phyloP scores from a whole-genome alignment of 2,888 invertebrate species.

The Drymonia ruficornis region DNA sequence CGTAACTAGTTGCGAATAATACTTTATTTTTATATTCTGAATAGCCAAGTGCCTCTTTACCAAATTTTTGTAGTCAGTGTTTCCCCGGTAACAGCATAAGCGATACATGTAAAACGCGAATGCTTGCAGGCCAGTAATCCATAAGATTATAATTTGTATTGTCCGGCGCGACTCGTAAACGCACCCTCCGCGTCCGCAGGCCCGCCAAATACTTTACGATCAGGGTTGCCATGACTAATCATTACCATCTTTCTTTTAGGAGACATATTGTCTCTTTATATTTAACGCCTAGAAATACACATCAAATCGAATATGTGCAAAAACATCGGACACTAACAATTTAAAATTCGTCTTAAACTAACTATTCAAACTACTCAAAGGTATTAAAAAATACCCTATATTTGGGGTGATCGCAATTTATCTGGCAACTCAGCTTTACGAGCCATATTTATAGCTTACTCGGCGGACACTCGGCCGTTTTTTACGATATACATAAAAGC shows the following conservation, averaged over 20 bases:
- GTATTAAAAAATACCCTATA: neutral
- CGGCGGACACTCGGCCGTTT: slow-evolving; percentile 76
- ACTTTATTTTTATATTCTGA: no score
- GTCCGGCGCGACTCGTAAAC: slow-evolving; percentile 1
- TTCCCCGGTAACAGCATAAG: no score
- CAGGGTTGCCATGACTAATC: neutral
- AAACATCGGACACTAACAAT: no score
- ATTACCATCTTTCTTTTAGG: neutral
- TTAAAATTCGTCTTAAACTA: neutral
- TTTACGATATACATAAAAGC: slow-evolving; percentile 84
- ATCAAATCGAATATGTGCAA: no score
- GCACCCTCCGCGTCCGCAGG: slow-evolving; percentile 10
- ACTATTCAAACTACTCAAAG: no score
- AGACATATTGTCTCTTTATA: neutral
- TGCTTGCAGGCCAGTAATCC: neutral
- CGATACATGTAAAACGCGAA: neutral
- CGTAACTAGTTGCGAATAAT: no score
- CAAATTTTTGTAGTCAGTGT: no score
- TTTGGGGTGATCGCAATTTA: neutral
- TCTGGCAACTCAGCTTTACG: slow-evolving; percentile 57
- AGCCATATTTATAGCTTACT: slow-evolving; percentile 76
- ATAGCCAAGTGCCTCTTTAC: no score
- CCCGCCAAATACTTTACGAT: slow-evolving; percentile 5
- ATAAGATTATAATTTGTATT: slow-evolving; percentile 16
- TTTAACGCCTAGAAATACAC: no score